Percentiles rank a stretch among this genome's conserved stretches.
Conservation (phyloP, 2,888 invertebrate species). For the Hesperia comma region DNA sequence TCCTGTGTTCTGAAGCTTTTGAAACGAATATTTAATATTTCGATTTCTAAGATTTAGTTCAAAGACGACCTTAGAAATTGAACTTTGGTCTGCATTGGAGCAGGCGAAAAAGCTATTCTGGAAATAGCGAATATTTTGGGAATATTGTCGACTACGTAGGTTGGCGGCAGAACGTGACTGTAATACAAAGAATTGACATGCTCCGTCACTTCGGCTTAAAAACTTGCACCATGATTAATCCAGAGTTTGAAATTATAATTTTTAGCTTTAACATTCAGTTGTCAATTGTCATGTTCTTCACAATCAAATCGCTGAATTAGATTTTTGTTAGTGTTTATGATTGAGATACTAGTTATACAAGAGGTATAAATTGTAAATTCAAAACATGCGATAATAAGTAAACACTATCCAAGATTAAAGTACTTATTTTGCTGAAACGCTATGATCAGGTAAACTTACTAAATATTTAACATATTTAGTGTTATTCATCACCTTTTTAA, state of each 20-base stretch:
- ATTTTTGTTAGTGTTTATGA: background rate
- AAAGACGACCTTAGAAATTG: constrained; percentile 3
- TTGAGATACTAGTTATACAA: no score
- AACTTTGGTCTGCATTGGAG: constrained; percentile 17
- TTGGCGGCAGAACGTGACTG: constrained; percentile 60
- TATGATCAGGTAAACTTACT: no score
- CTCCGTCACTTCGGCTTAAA: constrained; percentile 71
- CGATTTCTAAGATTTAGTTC: background rate
- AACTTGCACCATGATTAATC: constrained; percentile 41
- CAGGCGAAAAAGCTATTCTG: constrained; percentile 57
- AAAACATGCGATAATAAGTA: no score
- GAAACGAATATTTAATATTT: background rate
- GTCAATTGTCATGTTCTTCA: background rate
- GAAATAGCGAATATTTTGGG: constrained; percentile 64
- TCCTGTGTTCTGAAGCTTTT: no score
- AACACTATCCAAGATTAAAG: no score
- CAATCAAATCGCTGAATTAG: background rate
- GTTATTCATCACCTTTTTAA: no score
- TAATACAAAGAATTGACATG: constrained; percentile 71
- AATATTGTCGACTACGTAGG: constrained; percentile 49
- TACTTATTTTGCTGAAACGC: no score
- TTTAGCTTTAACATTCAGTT: background rate
- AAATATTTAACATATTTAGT: no score
- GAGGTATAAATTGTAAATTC: no score
- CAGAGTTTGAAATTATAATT: constrained; percentile 1